Evolutionary conservation across 2,113 vertebrate species (phyloP).

Genomic region (Lophochroa leadbeateri): DNA sequence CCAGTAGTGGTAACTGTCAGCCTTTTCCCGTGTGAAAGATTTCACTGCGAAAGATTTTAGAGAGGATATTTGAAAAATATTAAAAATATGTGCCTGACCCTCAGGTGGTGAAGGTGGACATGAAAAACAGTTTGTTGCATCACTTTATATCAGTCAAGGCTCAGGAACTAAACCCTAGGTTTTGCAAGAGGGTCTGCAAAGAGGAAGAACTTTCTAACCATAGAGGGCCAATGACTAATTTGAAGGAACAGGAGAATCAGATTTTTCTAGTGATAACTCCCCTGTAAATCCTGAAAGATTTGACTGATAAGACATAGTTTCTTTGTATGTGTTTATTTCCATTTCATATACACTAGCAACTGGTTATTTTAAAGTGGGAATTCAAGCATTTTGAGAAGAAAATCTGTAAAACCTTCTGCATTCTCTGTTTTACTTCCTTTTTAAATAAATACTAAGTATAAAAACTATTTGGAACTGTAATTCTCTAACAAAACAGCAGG

Average conservation of each 20-base stretch:
- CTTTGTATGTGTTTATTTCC: neutral
- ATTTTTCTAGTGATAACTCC: neutral
- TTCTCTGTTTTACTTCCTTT: neutral
- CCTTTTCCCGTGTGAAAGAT: neutral
- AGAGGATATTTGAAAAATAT: neutral
- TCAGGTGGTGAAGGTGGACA: neutral
- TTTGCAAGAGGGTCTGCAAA: neutral
- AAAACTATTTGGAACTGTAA: neutral
- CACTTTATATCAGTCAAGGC: neutral
- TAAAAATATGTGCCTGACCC: neutral
- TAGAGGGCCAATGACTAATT: neutral
- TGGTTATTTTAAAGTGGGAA: neutral
- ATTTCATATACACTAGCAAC: neutral
- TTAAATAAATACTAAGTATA: neutral
- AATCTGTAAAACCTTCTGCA: neutral
- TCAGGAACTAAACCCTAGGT: accelerated
- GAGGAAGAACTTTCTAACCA: neutral
- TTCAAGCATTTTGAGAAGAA: neutral
- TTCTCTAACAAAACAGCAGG: neutral
- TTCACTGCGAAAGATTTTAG: neutral
- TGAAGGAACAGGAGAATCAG: neutral
- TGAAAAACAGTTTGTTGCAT: neutral
- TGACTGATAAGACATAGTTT: neutral
- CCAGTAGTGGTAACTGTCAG: neutral
- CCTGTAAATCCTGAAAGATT: neutral